Evolutionary conservation across 1,140 invertebrate genomes (phyloP).

Genomic region (Achatina immaculata): DNA sequence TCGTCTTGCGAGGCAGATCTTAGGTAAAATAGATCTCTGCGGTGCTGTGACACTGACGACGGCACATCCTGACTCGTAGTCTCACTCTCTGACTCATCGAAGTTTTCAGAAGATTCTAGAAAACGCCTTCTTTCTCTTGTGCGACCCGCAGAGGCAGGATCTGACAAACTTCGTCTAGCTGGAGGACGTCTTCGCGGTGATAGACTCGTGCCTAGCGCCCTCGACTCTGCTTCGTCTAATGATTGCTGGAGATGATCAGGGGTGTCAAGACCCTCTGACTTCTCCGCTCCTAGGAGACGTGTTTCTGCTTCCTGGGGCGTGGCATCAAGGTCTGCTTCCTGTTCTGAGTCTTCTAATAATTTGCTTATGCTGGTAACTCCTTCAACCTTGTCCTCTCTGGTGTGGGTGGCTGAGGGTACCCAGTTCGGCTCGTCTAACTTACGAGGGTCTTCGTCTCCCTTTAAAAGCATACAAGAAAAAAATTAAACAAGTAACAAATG

Average conservation of each 20-base stretch:
- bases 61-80: background rate
- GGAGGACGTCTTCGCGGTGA: background rate
- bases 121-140: background rate
- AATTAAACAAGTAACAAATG: no score
- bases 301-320: background rate
- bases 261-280: background rate
- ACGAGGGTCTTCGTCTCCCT: conserved; percentile 36
- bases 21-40: background rate
- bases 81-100: background rate
- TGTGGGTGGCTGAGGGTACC: background rate
- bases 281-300: background rate
- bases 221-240: background rate
- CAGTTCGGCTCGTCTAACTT: background rate
- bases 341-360: background rate
- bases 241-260: background rate
- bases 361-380: conserved; percentile 4
- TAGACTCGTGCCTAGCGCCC: background rate
- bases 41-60: background rate
- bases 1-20: background rate
- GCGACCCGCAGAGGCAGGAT: background rate
- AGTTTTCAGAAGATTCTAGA: background rate
- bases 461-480: background rate
- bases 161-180: background rate
- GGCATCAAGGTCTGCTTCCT: background rate
- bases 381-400: background rate